Conservation (phyloP, 2,888 invertebrate species). For the Syritta pipiens region DNA sequence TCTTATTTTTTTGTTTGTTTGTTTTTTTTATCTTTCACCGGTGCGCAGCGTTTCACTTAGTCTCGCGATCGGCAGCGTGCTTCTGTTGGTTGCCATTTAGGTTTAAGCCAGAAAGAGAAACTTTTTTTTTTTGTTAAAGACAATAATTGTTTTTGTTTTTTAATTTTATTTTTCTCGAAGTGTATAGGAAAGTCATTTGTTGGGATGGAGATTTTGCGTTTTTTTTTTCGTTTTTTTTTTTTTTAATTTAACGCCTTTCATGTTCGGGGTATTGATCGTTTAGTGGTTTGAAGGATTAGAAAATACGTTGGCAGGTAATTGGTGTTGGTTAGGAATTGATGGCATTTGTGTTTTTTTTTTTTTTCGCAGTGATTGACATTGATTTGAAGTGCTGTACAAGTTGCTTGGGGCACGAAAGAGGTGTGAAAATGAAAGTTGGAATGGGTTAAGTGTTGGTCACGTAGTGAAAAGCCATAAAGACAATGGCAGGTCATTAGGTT, state of each 20-base stretch:
- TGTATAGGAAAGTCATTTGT: slow-evolving; percentile 17
- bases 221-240: not conserved
- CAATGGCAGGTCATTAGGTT: not conserved
- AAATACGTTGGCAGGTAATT: not conserved
- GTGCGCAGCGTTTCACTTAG: slow-evolving; percentile 42
- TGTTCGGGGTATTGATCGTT: not conserved
- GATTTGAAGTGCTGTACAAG: slow-evolving; percentile 3
- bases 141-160: slow-evolving; percentile 26
- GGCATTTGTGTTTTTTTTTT: too few species aligned
- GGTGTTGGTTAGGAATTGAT: slow-evolving; percentile 8
- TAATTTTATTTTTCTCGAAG: slow-evolving; percentile 20
- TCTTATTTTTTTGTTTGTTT: not conserved
- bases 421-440: slow-evolving; percentile 42
- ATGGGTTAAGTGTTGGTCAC: not conserved
- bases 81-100: slow-evolving; percentile 14
- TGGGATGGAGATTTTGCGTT: not conserved
- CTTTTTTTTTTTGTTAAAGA: slow-evolving; percentile 39
- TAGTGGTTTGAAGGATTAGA: slow-evolving; percentile 12
- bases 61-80: not conserved
- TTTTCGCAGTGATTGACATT: slow-evolving; percentile 6
- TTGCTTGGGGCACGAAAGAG: not conserved
- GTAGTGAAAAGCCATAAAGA: not conserved
- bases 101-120: slow-evolving; percentile 55
- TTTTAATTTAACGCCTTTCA: slow-evolving; percentile 4
- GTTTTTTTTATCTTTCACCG: slow-evolving; percentile 38